Evolutionary conservation across 2,888 invertebrate genomes (phyloP), one percentile per base, ranked within the genome.

Genomic region (Lamproptera curius): DNA sequence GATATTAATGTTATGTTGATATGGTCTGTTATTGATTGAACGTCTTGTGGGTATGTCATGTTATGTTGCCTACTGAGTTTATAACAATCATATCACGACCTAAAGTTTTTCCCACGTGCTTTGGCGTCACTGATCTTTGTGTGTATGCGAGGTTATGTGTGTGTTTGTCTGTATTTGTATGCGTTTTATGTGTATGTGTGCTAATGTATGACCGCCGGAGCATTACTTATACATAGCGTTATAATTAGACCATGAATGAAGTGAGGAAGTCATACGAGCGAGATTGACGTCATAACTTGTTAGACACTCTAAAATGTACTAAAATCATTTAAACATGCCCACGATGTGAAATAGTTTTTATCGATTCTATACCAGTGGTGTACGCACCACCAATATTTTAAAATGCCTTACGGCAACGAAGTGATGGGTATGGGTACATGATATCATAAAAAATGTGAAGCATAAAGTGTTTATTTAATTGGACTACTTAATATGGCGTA

Each of bases 181-280:
- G 23, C 8, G 8, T 53, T 36, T 17, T 42, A 23, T 43, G 33
- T 47, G 20, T n/a, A 23, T 46, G 46, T 55, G 28, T 50, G 42
- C 42, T 15, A 51, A 31, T 49, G n/a, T 46, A 28, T 42, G 15
- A 42, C 34, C 20, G 16, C 52, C 40, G 41, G 26, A 26, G 11
- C 34, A 16, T 6, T 15, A 35, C 14, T 16, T 42, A 39, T 42
- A 38, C 38, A 42, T 39, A 52, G 13, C 48, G 48, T 61, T 65
- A 68, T 68, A 66, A 65, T 62, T 69, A 67, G 62, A 62, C 52
- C 55, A 67, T 70, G 70, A 69, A 69, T 70, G 70, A 65, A 69
- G 55, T 58, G 56, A 53, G 52, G 57, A 59, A 61, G 58, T 53
- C 53, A 50, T 47, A 43, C 31, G 35, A 47, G 49, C 44, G 35